Evolutionary conservation across 2,888 invertebrate genomes (phyloP), one percentile per base, ranked within the genome.

Genomic region (Diarsia dahlii): DNA sequence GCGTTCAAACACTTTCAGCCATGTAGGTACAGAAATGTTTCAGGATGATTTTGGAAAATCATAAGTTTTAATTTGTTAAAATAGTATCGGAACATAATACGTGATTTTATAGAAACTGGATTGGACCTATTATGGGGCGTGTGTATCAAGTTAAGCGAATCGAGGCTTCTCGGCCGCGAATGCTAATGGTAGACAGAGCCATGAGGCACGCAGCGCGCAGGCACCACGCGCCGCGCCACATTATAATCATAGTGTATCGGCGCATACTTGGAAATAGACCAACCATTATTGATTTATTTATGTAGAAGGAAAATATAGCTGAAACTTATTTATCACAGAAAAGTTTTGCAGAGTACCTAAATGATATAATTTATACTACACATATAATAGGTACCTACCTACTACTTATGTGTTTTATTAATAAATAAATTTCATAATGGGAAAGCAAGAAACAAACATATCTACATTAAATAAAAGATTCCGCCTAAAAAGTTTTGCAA

Each of bases 81-180:
- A 34, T 20, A 34, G 20, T 39, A 46, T 74, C 34, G 34, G 12
- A 63, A 56, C 15, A 52, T 18, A 52, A 39, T 34, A n/a, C 56
- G 60, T 65, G 45, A 60, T 74, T 74, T 70, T 84, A n/a, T n/a
- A 71, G 54, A 84, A 71, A 81, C 54, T 71, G 34, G 15, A 63
- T 62, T 66, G 50, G 34, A 13, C 10, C 50, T n/a, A 70, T 50
- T 58, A 62, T 23, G 58, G 52, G 63, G 70, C 50, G 46, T 48
- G 50, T 75, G 34, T 68, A 69, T 69, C 71, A 60, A 70, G 74
- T 85, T 82, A 56, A 78, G 81, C 77, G 74, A 83, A 86, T 82
- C 82, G 85, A 74, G 89, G 87, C 83, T 82, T 89, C 82, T 81
- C 85, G 89, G 87, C 81, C 84, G 84, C 81, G 81, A 75, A 78